These are phyloP conservation scores for Chelidonichthys spinosus DNA, from an alignment of 2,797 vertebrate genomes.

Conservation along the genomic window DNA sequence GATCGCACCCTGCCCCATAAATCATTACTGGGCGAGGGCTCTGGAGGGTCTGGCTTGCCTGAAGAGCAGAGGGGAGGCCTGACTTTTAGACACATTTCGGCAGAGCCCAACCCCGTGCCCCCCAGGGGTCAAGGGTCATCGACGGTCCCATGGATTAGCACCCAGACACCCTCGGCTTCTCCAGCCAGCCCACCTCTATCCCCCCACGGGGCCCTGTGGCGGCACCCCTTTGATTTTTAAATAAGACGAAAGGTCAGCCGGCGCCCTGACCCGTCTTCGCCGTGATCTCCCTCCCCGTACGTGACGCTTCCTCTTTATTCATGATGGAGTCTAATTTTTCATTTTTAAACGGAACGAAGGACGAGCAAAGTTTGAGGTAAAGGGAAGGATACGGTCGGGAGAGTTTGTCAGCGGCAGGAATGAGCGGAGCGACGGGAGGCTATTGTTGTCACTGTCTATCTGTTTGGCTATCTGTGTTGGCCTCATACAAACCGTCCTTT, in stretches of 20 bases:
- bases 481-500: slow-evolving; percentile 43
- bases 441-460: slow-evolving; percentile 59
- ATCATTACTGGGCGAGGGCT: slow-evolving; percentile 83
- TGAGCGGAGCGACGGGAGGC: slow-evolving; percentile 41
- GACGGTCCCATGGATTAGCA: slow-evolving; percentile 74
- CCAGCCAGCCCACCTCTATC: slow-evolving; percentile 50
- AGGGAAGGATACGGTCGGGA: slow-evolving; percentile 33
- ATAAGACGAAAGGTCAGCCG: slow-evolving; percentile 85
- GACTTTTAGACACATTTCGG: slow-evolving; percentile 69
- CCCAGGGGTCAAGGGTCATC: slow-evolving; percentile 81
- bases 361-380: slow-evolving; percentile 50
- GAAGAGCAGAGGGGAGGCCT: slow-evolving; percentile 62
- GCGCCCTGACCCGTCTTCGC: slow-evolving; percentile 59
- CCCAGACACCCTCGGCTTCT: slow-evolving; percentile 65
- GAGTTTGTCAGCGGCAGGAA: slow-evolving; percentile 32
- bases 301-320: slow-evolving; percentile 72
- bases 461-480: slow-evolving; percentile 45
- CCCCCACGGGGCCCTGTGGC: slow-evolving; percentile 54
- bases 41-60: slow-evolving; percentile 43
- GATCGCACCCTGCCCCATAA: slow-evolving; percentile 90
- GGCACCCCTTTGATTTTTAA: slow-evolving; percentile 85
- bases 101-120: slow-evolving; percentile 54
- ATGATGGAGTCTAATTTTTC: slow-evolving; percentile 68
- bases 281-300: slow-evolving; percentile 49
- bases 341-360: slow-evolving; percentile 51